Conservation (phyloP, 2,113 vertebrate species). For the Sinocyclocheilus grahami region DNA sequence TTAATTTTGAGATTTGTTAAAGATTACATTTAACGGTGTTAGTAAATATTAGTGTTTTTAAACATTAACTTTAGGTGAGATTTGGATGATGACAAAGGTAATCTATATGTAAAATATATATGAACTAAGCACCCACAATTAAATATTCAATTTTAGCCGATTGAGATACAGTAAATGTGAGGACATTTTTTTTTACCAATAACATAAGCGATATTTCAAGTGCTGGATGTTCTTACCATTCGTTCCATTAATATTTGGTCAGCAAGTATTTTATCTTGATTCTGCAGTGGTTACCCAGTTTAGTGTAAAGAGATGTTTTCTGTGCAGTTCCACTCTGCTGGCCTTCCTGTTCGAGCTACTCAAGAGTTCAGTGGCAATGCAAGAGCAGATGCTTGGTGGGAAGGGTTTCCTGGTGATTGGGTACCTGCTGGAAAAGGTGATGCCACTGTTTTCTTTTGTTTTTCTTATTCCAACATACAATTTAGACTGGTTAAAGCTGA, state of each 20-base stretch:
- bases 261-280: not conserved
- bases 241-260: not conserved
- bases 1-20: not conserved
- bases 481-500: not conserved
- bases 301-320: conserved; percentile 13
- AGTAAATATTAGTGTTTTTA: not conserved
- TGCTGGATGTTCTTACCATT: not conserved
- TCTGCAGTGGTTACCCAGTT: not conserved
- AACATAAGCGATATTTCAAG: too few species aligned
- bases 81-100: not conserved
- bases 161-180: too few species aligned
- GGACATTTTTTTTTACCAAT: too few species aligned
- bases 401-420: conserved; percentile 97
- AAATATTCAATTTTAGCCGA: not conserved
- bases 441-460: not conserved
- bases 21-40: not conserved
- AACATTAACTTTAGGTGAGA: not conserved
- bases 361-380: conserved; percentile 98
- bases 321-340: conserved; percentile 86
- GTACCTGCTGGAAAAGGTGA: conserved; percentile 95
- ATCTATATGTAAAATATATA: not conserved
- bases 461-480: not conserved
- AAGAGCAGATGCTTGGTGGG: conserved; percentile 96
- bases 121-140: not conserved
- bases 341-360: conserved; percentile 93